These are phyloP conservation scores for Myotis brandtii DNA, from an alignment of 2,113 vertebrate genomes.

Conservation along the genomic window DNA sequence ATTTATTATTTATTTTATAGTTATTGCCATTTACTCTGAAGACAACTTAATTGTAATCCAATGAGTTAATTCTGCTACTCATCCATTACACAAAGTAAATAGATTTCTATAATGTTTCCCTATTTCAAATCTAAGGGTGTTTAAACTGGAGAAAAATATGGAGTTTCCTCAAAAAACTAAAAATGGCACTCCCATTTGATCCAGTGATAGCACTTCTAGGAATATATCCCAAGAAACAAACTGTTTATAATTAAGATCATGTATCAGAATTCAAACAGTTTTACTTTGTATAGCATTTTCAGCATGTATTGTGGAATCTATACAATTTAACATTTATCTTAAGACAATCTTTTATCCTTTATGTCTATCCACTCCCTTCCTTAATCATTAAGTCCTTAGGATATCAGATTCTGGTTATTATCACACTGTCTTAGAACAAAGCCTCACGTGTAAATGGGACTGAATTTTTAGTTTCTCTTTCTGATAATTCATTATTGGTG, in stretches of 20 bases:
- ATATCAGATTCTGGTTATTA: not conserved
- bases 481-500: too few relatives aligned
- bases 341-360: not conserved
- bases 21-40: conserved; percentile 16
- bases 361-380: not conserved
- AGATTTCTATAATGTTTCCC: not conserved
- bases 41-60: conserved; percentile 47
- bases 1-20: conserved; percentile 17
- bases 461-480: too few relatives aligned
- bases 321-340: not conserved
- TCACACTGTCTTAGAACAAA: not conserved
- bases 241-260: not conserved
- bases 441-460: not conserved
- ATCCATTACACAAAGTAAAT: not conserved
- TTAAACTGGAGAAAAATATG: not conserved
- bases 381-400: not conserved
- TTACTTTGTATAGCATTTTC: not conserved
- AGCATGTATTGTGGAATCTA: not conserved
- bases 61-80: conserved; percentile 29
- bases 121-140: not conserved
- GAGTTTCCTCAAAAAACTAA: too few relatives aligned
- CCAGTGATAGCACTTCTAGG: too few relatives aligned
- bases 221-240: too few relatives aligned
- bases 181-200: too few relatives aligned
- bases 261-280: not conserved